A percentile compares a stretch with the other conserved stretches of the same genome.
Conservation (phyloP, 2,888 invertebrate species). For the Tipula unca region DNA sequence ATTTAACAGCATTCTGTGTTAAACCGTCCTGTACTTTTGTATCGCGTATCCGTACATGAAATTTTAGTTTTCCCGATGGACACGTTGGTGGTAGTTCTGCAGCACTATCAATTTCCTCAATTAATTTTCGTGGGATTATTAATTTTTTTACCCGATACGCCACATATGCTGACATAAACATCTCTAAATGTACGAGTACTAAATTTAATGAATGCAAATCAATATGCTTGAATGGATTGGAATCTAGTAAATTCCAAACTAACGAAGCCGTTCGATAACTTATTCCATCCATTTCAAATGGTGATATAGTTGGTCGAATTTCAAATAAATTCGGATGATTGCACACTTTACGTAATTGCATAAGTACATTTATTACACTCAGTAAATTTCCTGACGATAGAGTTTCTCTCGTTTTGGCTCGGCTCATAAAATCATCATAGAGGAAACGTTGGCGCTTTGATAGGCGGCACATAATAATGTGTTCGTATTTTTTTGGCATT, state of each 20-base stretch:
- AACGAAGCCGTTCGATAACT: constrained; percentile 61
- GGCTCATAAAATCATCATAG: constrained; percentile 99
- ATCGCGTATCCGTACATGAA: constrained; percentile 47
- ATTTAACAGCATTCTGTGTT: constrained; percentile 33
- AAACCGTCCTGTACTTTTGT: constrained; percentile 37
- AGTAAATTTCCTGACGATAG: constrained; percentile 86
- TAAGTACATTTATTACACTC: constrained; percentile 91
- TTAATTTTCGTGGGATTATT: constrained; percentile 59
- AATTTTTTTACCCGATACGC: constrained; percentile 72
- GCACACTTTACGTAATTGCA: constrained; percentile 96
- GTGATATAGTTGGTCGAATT: constrained; percentile 87
- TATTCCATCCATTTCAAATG: constrained; percentile 81
- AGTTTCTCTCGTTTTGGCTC: constrained; percentile 89
- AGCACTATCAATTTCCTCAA: constrained; percentile 57
- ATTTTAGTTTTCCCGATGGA: constrained; percentile 56
- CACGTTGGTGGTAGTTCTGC: constrained; percentile 53
- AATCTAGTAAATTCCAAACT: constrained; percentile 58
- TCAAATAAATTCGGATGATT: constrained; percentile 98
- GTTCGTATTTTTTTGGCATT: constrained; percentile 94
- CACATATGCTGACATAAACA: constrained; percentile 67
- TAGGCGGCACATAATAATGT: constrained; percentile 85
- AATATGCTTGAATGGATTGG: constrained; percentile 64
- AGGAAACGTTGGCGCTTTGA: constrained; percentile 93
- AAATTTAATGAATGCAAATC: constrained; percentile 57
- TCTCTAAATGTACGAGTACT: constrained; percentile 55